Conservation (phyloP, 2,113 vertebrate genomes). For the Poeciliopsis turrubarensis region DNA sequence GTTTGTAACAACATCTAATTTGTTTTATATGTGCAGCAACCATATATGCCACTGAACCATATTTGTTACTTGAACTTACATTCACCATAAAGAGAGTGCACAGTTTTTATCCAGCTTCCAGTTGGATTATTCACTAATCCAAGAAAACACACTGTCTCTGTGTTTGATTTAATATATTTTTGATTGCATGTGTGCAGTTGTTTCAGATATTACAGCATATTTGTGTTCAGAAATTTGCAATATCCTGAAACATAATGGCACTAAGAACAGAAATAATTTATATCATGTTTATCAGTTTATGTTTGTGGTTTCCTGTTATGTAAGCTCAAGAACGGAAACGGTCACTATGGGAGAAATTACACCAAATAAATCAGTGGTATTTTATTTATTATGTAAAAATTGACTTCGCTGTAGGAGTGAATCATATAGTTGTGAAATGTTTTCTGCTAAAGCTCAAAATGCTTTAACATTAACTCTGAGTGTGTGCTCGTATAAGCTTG, state of each 20-base stretch:
- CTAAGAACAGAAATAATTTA: background rate
- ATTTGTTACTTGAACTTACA: background rate
- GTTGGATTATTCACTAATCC: background rate
- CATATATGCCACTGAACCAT: background rate
- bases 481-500: conserved; percentile 1
- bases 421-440: background rate
- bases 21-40: background rate
- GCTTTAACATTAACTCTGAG: background rate
- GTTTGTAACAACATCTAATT: background rate
- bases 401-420: background rate
- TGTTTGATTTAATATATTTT: no score
- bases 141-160: no score
- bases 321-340: background rate
- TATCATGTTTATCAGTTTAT: background rate
- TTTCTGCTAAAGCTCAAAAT: background rate
- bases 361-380: background rate
- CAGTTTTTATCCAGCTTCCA: no score
- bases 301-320: background rate
- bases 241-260: no score
- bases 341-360: background rate
- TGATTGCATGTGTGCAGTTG: no score
- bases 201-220: no score
- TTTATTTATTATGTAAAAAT: background rate
- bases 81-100: background rate
- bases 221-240: no score